Evolutionary conservation across 2,797 vertebrate species (phyloP), one percentile per base, ranked within the genome.

Genomic region (Parotocinclus haroldoi): DNA sequence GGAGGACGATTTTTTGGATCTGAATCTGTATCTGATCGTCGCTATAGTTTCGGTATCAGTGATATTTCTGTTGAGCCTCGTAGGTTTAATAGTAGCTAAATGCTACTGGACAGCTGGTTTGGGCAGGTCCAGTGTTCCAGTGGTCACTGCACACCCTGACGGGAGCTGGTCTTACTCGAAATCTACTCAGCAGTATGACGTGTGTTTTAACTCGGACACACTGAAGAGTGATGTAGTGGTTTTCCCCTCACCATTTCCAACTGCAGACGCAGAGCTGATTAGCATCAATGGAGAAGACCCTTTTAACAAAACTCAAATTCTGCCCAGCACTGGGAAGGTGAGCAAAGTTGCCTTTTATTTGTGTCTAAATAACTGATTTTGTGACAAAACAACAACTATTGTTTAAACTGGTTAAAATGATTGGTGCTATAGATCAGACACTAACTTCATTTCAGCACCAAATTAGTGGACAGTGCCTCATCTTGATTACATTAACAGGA

Each of bases 151-250:
- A 14, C 68, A 77, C 68, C 64, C 75, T 56, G 65, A 74, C 17
- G 68, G 65, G 45, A 77, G 68, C 63, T 77, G 76, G 73, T 66
- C 72, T 66, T 78, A 69, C 58, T 75, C 72, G 42, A 72, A 75
- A 66, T 69, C 69, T 44, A 73, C 64, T 38, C 69, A 75, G 45
- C 69, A 78, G 54, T 75, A 70, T 63, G 69, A 74, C 46, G 63
- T 73, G 49, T 64, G 58, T 52, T 73, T 76, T 58, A 73, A 62
- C 53, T 73, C 68, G 9, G 75, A 73, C 63, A 73, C 71, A 55
- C 57, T 72, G 17, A 75, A 75, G 68, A 70, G 67, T 66, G 72
- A 74, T 13, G 58, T 70, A 44, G 45, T 74, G 13, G 68, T 74
- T 61, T 71, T 71, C 18, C 70, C 66, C 6, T 62, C 74, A 3